Percentiles rank a stretch among this genome's conserved stretches.
Conservation (phyloP, 2,797 vertebrate genomes). For the Champsocephalus esox region DNA sequence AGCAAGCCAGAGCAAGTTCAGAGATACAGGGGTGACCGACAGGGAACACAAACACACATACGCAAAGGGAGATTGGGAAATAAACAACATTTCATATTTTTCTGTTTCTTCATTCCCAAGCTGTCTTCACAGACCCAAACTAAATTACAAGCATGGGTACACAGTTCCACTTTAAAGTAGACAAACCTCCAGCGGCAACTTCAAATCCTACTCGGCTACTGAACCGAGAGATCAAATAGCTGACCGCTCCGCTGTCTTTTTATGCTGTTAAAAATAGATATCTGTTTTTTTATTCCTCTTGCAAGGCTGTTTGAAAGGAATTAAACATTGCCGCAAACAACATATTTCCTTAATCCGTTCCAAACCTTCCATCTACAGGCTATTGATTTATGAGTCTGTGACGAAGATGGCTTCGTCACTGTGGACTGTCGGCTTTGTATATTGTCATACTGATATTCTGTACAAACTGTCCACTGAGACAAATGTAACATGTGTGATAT, state of each 20-base stretch:
- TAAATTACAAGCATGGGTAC: slow-evolving; percentile 62
- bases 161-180: slow-evolving; percentile 50
- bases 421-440: too few species aligned
- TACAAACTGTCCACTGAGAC: too few species aligned
- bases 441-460: too few species aligned
- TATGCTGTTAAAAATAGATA: slow-evolving; percentile 12
- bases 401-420: too few species aligned
- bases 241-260: slow-evolving; percentile 38
- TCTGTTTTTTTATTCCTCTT: slow-evolving; percentile 1
- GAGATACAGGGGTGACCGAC: slow-evolving; percentile 10
- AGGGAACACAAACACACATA: slow-evolving; percentile 26
- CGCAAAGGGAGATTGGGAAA: background rate
- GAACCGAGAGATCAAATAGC: slow-evolving; percentile 51
- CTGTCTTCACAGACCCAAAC: slow-evolving; percentile 41
- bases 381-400: background rate
- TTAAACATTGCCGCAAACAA: slow-evolving; percentile 12
- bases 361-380: background rate
- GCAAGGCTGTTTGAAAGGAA: slow-evolving; percentile 20
- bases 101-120: slow-evolving; percentile 32
- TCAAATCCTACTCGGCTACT: slow-evolving; percentile 50
- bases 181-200: slow-evolving; percentile 52
- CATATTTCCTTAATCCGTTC: slow-evolving; percentile 6
- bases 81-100: slow-evolving; percentile 5
- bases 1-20: slow-evolving; percentile 1
- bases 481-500: too few species aligned